Conservation (phyloP, 2,888 invertebrate species). For the Zaprionus bogoriensis region DNA sequence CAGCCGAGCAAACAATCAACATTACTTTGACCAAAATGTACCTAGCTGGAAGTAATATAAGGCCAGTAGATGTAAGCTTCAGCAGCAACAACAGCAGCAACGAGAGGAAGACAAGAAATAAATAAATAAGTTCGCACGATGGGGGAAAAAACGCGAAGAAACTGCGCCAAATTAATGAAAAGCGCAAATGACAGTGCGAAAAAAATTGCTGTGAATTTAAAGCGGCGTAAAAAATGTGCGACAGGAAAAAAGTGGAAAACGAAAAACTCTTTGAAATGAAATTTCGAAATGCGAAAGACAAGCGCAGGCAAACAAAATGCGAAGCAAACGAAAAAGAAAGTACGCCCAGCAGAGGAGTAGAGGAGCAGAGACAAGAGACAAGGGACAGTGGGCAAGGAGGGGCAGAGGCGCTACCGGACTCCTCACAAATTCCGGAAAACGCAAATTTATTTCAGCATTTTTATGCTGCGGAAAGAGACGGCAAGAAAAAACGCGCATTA, state of each 20-base stretch:
- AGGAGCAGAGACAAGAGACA: neutral
- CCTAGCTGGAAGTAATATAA: conserved; percentile 59
- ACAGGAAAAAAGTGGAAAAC: conserved; percentile 39
- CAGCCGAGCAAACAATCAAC: conserved; percentile 74
- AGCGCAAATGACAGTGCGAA: conserved; percentile 69
- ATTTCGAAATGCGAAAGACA: conserved; percentile 61
- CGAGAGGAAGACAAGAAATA: conserved; percentile 33
- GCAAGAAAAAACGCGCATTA: conserved; percentile 47
- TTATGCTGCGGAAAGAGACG: conserved; percentile 17
- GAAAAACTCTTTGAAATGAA: conserved; percentile 65
- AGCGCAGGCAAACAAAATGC: conserved; percentile 44
- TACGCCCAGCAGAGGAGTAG: conserved; percentile 25
- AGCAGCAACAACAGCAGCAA: neutral
- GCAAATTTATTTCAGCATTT: conserved; percentile 66
- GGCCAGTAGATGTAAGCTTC: conserved; percentile 17
- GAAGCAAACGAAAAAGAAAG: conserved; percentile 49
- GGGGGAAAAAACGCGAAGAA: conserved; percentile 45
- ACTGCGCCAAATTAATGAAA: conserved; percentile 63
- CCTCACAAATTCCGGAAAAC: conserved; percentile 67
- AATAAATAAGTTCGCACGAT: conserved; percentile 66
- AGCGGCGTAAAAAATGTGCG: conserved; percentile 54
- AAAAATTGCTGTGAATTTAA: conserved; percentile 51
- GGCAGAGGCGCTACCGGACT: neutral
- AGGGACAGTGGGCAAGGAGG: neutral
- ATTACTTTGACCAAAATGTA: conserved; percentile 68